Evolutionary conservation across 2,888 invertebrate species (phyloP).

Genomic region (Pristionchus entomophagus): DNA sequence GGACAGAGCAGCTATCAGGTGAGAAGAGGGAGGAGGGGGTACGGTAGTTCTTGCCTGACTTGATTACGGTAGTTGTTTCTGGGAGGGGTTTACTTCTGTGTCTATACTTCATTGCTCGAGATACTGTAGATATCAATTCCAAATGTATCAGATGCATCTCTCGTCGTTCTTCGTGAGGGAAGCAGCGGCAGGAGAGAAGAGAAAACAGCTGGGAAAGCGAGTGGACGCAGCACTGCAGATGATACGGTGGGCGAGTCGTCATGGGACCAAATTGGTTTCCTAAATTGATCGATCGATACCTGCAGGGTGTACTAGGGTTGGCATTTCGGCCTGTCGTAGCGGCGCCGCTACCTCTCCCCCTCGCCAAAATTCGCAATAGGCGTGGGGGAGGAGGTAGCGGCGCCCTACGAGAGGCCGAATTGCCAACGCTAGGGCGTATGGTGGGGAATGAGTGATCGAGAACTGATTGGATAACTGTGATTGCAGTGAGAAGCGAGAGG

Average conservation of each 20-base stretch:
- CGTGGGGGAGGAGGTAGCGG: too few species aligned
- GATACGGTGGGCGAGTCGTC: conserved; percentile 14
- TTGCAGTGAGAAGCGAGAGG: conserved; percentile 30
- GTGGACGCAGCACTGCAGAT: neutral
- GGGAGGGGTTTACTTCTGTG: too few species aligned
- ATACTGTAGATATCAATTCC: neutral
- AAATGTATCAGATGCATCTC: conserved; percentile 23
- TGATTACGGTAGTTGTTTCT: neutral
- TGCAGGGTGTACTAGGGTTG: too few species aligned
- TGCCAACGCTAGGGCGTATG: too few species aligned
- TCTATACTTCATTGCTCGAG: too few species aligned
- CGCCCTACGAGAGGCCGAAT: too few species aligned
- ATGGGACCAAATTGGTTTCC: too few species aligned
- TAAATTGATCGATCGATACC: too few species aligned
- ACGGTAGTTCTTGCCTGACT: neutral
- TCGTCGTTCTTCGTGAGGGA: conserved; percentile 33
- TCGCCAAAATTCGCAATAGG: too few species aligned
- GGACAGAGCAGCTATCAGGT: conserved; percentile 46
- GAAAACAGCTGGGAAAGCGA: conserved; percentile 33
- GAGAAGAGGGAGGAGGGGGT: neutral
- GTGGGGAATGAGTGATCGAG: neutral
- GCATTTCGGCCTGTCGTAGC: too few species aligned
- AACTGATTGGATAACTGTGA: neutral
- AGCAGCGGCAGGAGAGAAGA: neutral
- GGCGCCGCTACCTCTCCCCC: too few species aligned